Evolutionary conservation across 2,113 vertebrate genomes (phyloP), one percentile per base, ranked within the genome.

Genomic region (Xyrauchen texanus): DNA sequence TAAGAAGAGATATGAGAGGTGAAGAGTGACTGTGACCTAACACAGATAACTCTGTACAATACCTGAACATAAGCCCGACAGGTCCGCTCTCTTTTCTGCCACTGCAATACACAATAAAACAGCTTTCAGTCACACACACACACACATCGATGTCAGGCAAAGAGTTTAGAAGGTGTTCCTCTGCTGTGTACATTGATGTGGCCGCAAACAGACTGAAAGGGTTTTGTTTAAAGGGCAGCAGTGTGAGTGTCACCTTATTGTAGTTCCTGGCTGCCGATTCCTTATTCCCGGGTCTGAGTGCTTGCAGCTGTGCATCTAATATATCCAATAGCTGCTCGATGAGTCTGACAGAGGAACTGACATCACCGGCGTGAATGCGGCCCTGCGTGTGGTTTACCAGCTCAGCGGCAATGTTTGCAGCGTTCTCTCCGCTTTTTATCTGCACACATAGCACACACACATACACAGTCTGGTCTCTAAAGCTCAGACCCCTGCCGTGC

Each of bases 371-470:
- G 0, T 97, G 97, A 88, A 98, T 96, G 13, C 95, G 93, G 44
- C 95, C 95, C 4, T 95, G 93, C 0, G 96, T 98, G 89, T 97
- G 95, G 77, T 95, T 95, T 79, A 95, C 94, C 83, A 98, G 91
- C 89, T 98, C 97, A 0, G 91, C 91, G 0, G 97, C 97, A 7
- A 98, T 98, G 89, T 95, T 97, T 57, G 96, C 96, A 0, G 97
- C 96, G 0, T 98, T 98, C 91, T 98, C 97, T 2, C 97, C 97
- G 0, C 96, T 98, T 87, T 97, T 98, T 82, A 98, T 98, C 96
- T 98, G 86, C 3, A 68, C 47, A 61, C 80, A 61, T 47, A 77
- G 78, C 68, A 78, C 75, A 81, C n/a, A 44, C 72, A 79, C 68
- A 67, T 21, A 85, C 51, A 71, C 58, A 84, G 21, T 47, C 13